Base-by-base conservation (phyloP, 2,888 invertebrate genomes). In the Kryphioiulus occultus region DNA sequence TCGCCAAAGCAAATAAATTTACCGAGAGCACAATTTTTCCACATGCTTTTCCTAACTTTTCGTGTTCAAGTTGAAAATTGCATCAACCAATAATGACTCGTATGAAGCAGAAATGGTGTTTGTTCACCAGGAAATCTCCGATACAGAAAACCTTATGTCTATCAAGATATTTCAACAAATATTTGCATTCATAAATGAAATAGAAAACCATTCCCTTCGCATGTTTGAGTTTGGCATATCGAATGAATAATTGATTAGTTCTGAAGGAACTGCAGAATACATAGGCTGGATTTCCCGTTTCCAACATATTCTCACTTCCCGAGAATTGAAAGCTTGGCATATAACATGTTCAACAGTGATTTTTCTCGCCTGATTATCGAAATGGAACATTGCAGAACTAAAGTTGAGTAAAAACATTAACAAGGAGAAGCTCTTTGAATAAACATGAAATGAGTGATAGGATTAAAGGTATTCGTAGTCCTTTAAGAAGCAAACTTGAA, bases 141-240 rank as follows among this genome's bases (percentile, higher is more conserved):
- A n/a, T 53, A 5, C 19, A 47, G 47, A 2, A 35, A 35, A 35
- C 35, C 35, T 35, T 35, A 35, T 35, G 35, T 35, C 35, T 35
- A 35, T 35, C 35, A 35, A 53, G 19, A n/a, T 53, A 53, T 53
- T 19, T 19, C 53, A 19, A 19, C 53, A 53, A 53, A 53, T 53
- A 53, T 53, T 53, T 53, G 53, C 53, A 53, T 53, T n/a, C 53
- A 53, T 0, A 53, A 53, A 53, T 53, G 53, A 53, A 53, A 53
- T 53, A n/a, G 53, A 53, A 53, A 53, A 53, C 53, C 53, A 53
- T 53, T 53, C 19, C 19, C 53, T 53, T 53, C 53, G 19, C 12
- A n/a, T 53, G 53, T 53, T 53, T 53, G 53, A 53, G 53, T 53
- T 53, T 53, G 53, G n/a, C n/a, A 53, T 53, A 53, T 53, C 53